A percentile compares a stretch with the other conserved stretches of the same genome.
Conservation (phyloP, 92 coral and sea anemone species). For the Umimayanthus chanpuru region DNA sequence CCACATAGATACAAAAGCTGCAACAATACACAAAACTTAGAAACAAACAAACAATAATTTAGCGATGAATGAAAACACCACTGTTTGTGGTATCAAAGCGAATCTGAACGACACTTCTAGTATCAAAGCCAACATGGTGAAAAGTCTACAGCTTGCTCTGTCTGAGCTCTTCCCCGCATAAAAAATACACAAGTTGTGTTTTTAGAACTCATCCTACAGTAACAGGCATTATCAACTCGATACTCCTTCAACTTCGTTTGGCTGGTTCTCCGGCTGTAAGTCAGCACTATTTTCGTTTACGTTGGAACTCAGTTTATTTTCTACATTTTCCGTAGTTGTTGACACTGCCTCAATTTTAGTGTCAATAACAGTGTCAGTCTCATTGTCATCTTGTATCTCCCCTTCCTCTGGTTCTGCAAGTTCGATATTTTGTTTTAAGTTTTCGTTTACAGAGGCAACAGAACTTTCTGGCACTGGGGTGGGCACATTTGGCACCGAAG, state of each 20-base stretch:
- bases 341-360: not conserved
- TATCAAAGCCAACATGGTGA: too few relatives aligned
- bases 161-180: not conserved
- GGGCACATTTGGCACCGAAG: not conserved
- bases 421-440: constrained; percentile 38
- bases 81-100: not conserved
- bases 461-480: constrained; percentile 16
- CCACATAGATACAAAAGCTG: not conserved
- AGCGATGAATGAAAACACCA: not conserved
- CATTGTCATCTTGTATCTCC: constrained; percentile 75
- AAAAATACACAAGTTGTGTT: not conserved
- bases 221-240: constrained; percentile 24
- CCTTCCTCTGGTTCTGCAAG: constrained; percentile 72
- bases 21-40: not conserved
- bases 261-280: constrained; percentile 6
- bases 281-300: constrained; percentile 28
- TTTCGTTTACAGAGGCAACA: constrained; percentile 13
- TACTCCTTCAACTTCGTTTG: constrained; percentile 12
- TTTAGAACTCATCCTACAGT: constrained; percentile 28
- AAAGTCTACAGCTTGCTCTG: not conserved
- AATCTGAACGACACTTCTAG: not conserved
- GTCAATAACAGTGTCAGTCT: constrained; percentile 25
- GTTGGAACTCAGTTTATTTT: constrained; percentile 21
- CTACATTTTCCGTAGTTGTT: not conserved
- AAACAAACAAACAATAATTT: too few relatives aligned